Base-by-base conservation (phyloP, 2,888 invertebrate species). In the Seira ritae region DNA sequence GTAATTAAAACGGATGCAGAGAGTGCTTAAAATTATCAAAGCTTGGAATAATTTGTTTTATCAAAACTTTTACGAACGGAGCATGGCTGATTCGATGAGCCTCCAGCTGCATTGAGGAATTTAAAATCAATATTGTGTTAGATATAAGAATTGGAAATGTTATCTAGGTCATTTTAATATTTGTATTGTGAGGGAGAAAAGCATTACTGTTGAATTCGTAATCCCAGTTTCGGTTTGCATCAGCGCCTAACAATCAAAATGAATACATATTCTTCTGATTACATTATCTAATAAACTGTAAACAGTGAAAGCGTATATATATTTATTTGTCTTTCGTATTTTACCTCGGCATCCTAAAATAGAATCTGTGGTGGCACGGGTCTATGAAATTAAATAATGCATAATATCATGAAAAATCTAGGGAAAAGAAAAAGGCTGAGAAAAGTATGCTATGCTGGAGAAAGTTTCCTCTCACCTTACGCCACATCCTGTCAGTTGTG, bases 401-500 rank as follows among this genome's bases (percentile, higher is more conserved):
- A n/a, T n/a, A n/a, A n/a, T n/a, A n/a, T n/a, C n/a, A n/a, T n/a
- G n/a, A n/a, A n/a, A n/a, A n/a, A n/a, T n/a, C n/a, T n/a, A n/a
- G n/a, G 37, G 72, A 74, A 23, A 23, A 37, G n/a, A 66, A 69
- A 42, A 65, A 66, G n/a, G n/a, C n/a, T n/a, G n/a, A n/a, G n/a
- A n/a, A n/a, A n/a, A n/a, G n/a, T n/a, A n/a, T n/a, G n/a, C n/a
- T n/a, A n/a, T n/a, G n/a, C n/a, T n/a, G n/a, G 12, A 42, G 6
- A 12, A 42, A 42, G 42, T 12, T 42, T 42, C 12, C 42, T n/a
- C 55, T 1, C 77, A 85, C 84, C 83, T 88, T 88, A 67, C 88
- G 80, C 88, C 88, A 88, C 77, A 84, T 55, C 23, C 88, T 77
- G 69, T 87, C 76, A n/a, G 55, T 91, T 0, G 92, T 91, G 88